Conservation (phyloP, 2,888 invertebrate species). For the Dasysyrphus albostriatus region DNA sequence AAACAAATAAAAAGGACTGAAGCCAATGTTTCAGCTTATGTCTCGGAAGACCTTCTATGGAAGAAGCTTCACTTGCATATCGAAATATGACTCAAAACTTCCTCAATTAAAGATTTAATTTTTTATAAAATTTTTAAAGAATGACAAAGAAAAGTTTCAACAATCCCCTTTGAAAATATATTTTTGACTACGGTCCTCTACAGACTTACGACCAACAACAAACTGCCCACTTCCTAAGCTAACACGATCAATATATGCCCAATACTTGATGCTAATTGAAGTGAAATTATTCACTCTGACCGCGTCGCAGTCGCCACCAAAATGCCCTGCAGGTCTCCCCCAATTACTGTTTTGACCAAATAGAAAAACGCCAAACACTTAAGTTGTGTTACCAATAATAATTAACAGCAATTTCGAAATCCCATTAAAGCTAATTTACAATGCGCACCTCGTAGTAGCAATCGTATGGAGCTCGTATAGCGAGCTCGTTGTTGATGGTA, state of each 20-base stretch:
- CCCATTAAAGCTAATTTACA: conserved; percentile 71
- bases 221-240: conserved; percentile 52
- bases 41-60: too few relatives aligned
- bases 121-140: too few relatives aligned
- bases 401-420: conserved; percentile 74
- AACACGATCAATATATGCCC: conserved; percentile 64
- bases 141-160: too few relatives aligned
- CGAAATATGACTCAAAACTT: too few relatives aligned
- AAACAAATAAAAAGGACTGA: too few relatives aligned
- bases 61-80: too few relatives aligned
- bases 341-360: conserved; percentile 32
- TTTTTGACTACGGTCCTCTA: not conserved
- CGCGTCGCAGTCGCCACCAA: not conserved
- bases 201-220: not conserved
- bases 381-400: conserved; percentile 73
- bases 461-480: not conserved
- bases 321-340: not conserved
- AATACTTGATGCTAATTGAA: conserved; percentile 72
- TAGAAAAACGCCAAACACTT: conserved; percentile 59
- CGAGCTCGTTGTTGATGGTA: not conserved
- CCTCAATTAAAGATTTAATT: too few relatives aligned
- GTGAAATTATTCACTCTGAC: conserved; percentile 63
- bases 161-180: not conserved
- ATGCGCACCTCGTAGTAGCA: conserved; percentile 56
- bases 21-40: too few relatives aligned